Conservation (phyloP, 2,113 vertebrate genomes). For the Noctilio leporinus region DNA sequence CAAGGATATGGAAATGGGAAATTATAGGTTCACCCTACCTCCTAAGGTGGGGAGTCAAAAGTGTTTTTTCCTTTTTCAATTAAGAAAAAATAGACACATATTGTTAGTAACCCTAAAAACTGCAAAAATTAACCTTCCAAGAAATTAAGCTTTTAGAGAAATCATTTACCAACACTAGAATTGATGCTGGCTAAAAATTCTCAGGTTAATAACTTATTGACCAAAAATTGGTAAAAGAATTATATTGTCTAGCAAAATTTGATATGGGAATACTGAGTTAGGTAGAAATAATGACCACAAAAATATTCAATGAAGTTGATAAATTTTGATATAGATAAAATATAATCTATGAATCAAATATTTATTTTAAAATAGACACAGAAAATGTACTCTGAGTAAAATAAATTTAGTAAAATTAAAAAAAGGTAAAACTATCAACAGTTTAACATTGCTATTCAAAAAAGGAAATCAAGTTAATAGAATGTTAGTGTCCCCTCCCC, state of each 20-base stretch:
- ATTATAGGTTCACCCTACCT: not conserved
- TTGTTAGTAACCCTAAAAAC: not conserved
- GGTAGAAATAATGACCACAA: not conserved
- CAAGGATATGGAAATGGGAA: not conserved
- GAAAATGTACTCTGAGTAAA: not conserved
- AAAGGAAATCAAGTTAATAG: not conserved
- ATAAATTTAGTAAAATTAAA: not conserved
- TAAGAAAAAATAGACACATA: not conserved
- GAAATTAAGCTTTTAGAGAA: not conserved
- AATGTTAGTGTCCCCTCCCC: not conserved
- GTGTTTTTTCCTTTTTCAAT: not conserved
- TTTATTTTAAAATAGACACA: not conserved
- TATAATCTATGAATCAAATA: not conserved
- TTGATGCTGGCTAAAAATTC: not conserved
- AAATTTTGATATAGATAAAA: not conserved
- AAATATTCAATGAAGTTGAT: not conserved
- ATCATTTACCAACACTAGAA: not conserved
- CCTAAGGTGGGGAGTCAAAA: not conserved
- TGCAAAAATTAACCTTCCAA: slow-evolving; percentile 3
- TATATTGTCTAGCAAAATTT: not conserved
- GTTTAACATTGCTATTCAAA: not conserved
- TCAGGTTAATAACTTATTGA: not conserved
- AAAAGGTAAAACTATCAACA: not conserved
- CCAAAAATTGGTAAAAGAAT: not conserved
- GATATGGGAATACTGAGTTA: not conserved